Percentiles rank a stretch among this genome's conserved stretches.
Evolutionary conservation across 2,888 invertebrate genomes (phyloP).

Genomic region (Caradrina kadenii): DNA sequence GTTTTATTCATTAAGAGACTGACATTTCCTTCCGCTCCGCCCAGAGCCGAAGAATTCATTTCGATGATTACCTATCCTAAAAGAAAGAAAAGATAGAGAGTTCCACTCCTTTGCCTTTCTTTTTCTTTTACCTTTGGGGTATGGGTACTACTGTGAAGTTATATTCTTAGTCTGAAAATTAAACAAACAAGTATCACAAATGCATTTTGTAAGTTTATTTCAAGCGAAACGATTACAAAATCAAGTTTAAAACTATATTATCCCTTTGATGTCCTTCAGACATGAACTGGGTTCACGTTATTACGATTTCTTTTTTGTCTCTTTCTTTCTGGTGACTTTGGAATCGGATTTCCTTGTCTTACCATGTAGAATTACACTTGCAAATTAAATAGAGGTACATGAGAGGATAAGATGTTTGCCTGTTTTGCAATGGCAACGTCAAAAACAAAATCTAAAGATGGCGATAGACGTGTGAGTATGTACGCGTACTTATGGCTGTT

Average conservation of each 20-base stretch:
- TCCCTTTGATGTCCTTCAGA: constrained; percentile 30
- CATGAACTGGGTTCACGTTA: constrained; percentile 1
- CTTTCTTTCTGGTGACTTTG: not conserved
- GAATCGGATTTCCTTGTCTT: not conserved
- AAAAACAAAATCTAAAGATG: not conserved
- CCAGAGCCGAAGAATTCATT: no score
- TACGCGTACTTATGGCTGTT: no score
- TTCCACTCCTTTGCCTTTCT: no score
- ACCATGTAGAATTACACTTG: not conserved
- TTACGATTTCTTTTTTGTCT: not conserved
- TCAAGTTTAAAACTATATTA: constrained; percentile 24
- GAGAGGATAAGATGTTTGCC: not conserved
- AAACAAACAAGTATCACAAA: not conserved
- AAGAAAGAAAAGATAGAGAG: no score
- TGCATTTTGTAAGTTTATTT: not conserved
- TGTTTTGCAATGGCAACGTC: not conserved
- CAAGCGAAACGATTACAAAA: constrained; percentile 10
- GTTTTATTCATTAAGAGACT: no score
- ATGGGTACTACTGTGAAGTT: no score
- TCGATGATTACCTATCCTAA: no score
- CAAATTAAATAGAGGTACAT: not conserved
- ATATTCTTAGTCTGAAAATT: no score
- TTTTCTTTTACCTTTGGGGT: no score
- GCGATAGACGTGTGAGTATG: no score
- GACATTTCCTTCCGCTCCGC: no score